Evolutionary conservation across 2,113 vertebrate species (phyloP).

Genomic region (Cavia porcellus): DNA sequence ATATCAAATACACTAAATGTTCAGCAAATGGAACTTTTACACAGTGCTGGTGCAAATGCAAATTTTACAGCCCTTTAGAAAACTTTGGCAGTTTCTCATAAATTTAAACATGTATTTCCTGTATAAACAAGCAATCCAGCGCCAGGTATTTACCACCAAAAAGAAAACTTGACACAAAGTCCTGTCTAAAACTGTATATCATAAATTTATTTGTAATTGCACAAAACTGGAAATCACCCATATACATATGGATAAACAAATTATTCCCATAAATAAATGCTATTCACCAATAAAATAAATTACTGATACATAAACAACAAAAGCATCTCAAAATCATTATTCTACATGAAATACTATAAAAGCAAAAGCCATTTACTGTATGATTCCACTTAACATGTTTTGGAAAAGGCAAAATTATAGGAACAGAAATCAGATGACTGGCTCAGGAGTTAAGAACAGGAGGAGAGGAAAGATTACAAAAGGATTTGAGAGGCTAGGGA

Average conservation of each 20-base stretch:
- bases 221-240: background rate
- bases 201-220: background rate
- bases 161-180: background rate
- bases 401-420: background rate
- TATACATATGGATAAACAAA: background rate
- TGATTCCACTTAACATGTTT: background rate
- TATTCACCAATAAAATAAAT: background rate
- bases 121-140: background rate
- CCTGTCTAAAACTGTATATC: background rate
- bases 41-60: background rate
- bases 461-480: background rate
- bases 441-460: background rate
- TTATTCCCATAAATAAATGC: background rate
- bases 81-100: background rate
- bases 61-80: background rate
- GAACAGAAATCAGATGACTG: background rate
- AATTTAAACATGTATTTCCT: background rate
- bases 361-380: background rate
- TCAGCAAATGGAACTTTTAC: background rate
- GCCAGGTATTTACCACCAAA: no score
- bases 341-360: background rate
- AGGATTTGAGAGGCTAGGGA: background rate
- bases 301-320: background rate
- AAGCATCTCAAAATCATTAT: background rate
- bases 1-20: background rate